Evolutionary conservation across 2,797 vertebrate genomes (phyloP), one percentile per base, ranked within the genome.

Genomic region (Anniella stebbinsi): DNA sequence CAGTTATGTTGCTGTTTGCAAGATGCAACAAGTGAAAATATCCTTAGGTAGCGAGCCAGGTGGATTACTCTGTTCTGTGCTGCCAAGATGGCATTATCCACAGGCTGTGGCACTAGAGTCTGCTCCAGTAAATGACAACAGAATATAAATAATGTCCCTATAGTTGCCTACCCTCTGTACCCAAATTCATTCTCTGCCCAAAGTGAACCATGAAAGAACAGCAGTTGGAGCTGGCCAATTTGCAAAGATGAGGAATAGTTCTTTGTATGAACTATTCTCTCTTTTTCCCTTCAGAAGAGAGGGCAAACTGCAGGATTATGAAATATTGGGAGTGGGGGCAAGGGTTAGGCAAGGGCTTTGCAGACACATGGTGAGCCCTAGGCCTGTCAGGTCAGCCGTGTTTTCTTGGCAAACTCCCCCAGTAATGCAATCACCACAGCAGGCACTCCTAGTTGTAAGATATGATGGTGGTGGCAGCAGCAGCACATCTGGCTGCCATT

Each of bases 401-500:
- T 77, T 54, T 83, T 13, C 63, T 25, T 48, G 67, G 67, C 23
- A 76, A 28, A 33, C 36, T 89, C 30, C 7, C 75, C 12, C 21
- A 25, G 23, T 60, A 57, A 57, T 57, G 45, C 17, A 88, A 30
- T 60, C 28, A 13, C 48, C 66, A 48, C 51, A 72, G 66, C 80
- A 90, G 80, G 30, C 28, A 3, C 60, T 57, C 21, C 60, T 17
- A 17, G 69, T 67, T 75, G 57, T 80, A 60, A 80, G 80, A 36
- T 77, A 41, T 28, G 51, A 70, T 78, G n/a, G 25, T 78, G 48
- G 45, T 57, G 45, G 45, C 45, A 28, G 38, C 48, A 36, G 18
- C 86, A 69, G 9, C 23, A 88, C 86, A 80, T 91, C 90, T 91
- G 86, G 86, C 90, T 84, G 81, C 66, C 67, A 84, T 80, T 91